These are phyloP conservation scores for Anthoptus insignis DNA, from an alignment of 2,888 invertebrate genomes.

Conservation along the genomic window DNA sequence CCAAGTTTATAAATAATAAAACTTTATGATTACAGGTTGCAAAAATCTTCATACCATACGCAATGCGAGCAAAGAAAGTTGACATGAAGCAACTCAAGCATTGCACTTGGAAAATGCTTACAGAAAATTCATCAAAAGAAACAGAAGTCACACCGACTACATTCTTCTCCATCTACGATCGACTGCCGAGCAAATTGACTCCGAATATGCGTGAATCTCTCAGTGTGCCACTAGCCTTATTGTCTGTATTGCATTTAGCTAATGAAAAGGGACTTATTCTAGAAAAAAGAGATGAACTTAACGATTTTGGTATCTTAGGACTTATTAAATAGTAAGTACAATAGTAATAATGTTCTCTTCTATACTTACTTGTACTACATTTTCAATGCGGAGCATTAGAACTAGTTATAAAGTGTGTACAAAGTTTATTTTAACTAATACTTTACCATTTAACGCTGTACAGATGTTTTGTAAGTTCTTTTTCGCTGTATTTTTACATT, in stretches of 20 bases:
- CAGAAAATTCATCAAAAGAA: constrained; percentile 63
- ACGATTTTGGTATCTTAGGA: constrained; percentile 83
- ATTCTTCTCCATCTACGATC: constrained; percentile 86
- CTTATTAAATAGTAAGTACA: background rate
- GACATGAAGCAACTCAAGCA: constrained; percentile 95
- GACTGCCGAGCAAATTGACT: constrained; percentile 86
- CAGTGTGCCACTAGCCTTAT: constrained; percentile 92
- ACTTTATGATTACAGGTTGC: constrained; percentile 81
- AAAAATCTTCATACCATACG: constrained; percentile 92
- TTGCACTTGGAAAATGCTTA: constrained; percentile 90
- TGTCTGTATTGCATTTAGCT: constrained; percentile 94
- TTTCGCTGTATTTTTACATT: constrained; percentile 44
- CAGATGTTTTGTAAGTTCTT: constrained; percentile 47
- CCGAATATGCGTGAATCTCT: constrained; percentile 90
- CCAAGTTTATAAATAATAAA: background rate
- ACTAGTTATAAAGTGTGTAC: constrained; percentile 2
- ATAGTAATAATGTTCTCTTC: too few relatives aligned
- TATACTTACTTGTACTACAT: background rate
- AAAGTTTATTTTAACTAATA: background rate
- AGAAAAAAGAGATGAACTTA: constrained; percentile 78
- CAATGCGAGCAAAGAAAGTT: constrained; percentile 94
- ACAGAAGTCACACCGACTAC: constrained; percentile 75
- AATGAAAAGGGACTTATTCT: constrained; percentile 91
- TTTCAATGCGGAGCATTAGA: constrained; percentile 14
- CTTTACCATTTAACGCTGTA: constrained; percentile 42